Percentiles rank a stretch among this genome's conserved stretches.
Evolutionary conservation across 2,797 vertebrate genomes (phyloP).

Genomic region (Cercopithecus hamlyni): DNA sequence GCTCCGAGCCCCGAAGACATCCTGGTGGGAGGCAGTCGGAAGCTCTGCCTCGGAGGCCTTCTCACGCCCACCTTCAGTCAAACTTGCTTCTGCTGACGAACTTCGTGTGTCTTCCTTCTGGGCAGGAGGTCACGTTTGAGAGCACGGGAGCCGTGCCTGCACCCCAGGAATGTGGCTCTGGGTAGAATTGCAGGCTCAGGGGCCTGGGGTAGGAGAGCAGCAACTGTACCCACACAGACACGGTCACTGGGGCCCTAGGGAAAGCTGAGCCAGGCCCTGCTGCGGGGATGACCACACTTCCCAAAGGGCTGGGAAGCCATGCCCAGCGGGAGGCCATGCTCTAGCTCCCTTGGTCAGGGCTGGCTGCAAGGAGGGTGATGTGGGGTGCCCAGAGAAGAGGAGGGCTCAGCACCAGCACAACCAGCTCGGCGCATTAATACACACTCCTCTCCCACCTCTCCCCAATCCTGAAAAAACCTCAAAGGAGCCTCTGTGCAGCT

Average conservation of each 20-base stretch:
- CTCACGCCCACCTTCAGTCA: background rate
- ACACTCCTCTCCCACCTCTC: background rate
- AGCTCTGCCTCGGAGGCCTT: background rate
- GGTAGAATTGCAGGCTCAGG: background rate
- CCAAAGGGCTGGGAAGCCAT: background rate
- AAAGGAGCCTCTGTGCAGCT: background rate
- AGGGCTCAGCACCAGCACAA: background rate
- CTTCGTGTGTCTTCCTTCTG: background rate
- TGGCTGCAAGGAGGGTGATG: too few species aligned
- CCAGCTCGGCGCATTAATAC: background rate
- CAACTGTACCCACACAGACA: background rate
- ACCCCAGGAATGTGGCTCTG: background rate
- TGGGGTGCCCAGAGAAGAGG: background rate
- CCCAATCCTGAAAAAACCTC: background rate
- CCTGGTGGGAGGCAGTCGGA: background rate
- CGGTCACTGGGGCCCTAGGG: background rate
- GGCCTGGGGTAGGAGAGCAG: background rate
- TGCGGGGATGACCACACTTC: background rate
- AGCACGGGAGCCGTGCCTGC: background rate
- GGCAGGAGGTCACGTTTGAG: background rate
- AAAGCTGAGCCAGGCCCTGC: background rate
- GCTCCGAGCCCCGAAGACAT: background rate
- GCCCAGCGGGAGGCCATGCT: background rate
- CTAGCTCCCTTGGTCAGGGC: background rate
- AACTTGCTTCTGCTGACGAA: background rate